phyloP scores from a whole-genome alignment of 2,888 invertebrate species.

The Drosophila setosimentum region DNA sequence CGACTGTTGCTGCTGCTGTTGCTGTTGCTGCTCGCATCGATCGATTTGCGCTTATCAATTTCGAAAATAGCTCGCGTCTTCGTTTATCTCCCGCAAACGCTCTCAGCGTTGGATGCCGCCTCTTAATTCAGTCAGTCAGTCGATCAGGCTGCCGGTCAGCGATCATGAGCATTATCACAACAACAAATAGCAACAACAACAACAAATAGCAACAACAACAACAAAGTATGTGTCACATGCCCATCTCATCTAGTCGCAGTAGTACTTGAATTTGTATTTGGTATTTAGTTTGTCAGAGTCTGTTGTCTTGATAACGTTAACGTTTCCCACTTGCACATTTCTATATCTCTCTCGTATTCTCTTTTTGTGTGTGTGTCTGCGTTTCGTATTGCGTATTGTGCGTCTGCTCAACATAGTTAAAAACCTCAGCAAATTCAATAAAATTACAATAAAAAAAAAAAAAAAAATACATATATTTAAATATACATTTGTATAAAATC shows the following conservation, averaged over 20 bases:
- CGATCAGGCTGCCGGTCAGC: slow-evolving; percentile 38
- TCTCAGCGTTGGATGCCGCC: slow-evolving; percentile 50
- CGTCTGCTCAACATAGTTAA: slow-evolving; percentile 34
- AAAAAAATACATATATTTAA: slow-evolving; percentile 9
- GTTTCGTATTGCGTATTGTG: slow-evolving; percentile 54
- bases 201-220: slow-evolving; percentile 9
- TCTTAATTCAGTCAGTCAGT: slow-evolving; percentile 65
- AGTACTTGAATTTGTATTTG: slow-evolving; percentile 24
- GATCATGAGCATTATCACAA: slow-evolving; percentile 60
- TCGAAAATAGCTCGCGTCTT: slow-evolving; percentile 60
- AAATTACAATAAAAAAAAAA: slow-evolving; percentile 13
- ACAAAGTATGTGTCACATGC: slow-evolving; percentile 43
- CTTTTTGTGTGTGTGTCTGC: slow-evolving; percentile 52
- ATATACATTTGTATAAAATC: slow-evolving; percentile 5
- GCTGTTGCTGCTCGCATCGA: slow-evolving; percentile 15
- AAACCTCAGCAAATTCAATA: slow-evolving; percentile 6
- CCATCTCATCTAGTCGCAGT: slow-evolving; percentile 7
- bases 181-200: slow-evolving; percentile 5
- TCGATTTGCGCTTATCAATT: slow-evolving; percentile 63
- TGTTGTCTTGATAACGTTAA: slow-evolving; percentile 85
- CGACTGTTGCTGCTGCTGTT: not conserved
- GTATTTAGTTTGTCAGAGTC: slow-evolving; percentile 84
- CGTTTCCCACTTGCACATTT: slow-evolving; percentile 68
- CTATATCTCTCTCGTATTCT: slow-evolving; percentile 51
- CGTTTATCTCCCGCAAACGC: slow-evolving; percentile 57